Base-by-base conservation (phyloP, 2,888 invertebrate species). In the Autographa pulchrina region DNA sequence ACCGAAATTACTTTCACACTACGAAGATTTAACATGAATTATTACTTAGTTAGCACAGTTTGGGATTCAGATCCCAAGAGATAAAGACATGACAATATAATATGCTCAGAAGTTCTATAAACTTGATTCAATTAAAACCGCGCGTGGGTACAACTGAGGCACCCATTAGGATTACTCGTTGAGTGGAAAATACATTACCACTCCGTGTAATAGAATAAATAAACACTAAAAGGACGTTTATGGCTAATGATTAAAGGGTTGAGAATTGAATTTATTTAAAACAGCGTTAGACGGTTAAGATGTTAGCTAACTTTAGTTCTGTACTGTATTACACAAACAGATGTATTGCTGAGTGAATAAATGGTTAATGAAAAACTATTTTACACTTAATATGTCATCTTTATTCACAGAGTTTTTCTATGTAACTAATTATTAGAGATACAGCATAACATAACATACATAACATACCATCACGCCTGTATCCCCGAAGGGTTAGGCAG, bases 201-300 rank as follows among this genome's bases (percentile, higher is more conserved):
- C 82, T 76, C 62, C 73, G 82, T 83, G 82, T 87, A 84, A 85
- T 85, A 84, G 77, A 87, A 87, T 86, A 88, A 86, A 87, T 87
- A 87, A 85, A 86, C 79, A 83, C 80, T 70, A 73, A 74, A 76
- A 80, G 81, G 85, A 81, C 84, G 80, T 78, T 58, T 60, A 67
- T 71, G 66, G 65, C 70, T 65, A 67, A 74, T 80, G 77, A 79
- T 84, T 81, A 80, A 83, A 82, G 82, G 78, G 84, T 83, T 85
- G 77, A 82, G 67, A 62, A 56, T 73, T 66, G 31, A 9, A 66
- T 72, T 16, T 16, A 25, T 25, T 56, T 8, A 16, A 31, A 59
- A 59, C 7, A 8, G 5, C 4, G 16, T 32, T 16, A 31, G 5
- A 20, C 54, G 20, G 9, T 16, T 59, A n/a, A 32, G 25, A 31